Base-by-base conservation (phyloP, 2,113 vertebrate genomes). In the Micromys minutus region DNA sequence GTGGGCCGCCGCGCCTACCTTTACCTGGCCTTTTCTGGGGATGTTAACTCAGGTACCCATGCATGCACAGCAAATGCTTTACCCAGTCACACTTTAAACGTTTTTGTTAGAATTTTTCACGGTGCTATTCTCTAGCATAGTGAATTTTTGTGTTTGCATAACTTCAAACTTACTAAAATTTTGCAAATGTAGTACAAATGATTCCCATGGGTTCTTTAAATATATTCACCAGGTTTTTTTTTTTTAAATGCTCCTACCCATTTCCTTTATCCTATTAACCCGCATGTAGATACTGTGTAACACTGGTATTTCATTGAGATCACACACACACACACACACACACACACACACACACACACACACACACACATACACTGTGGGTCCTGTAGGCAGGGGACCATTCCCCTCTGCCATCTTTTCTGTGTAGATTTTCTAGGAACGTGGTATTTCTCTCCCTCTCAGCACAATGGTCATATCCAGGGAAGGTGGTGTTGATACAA, bases 401-500 rank as follows among this genome's bases (percentile, higher is more conserved):
- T 34, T 50, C 57, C 50, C 63, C 24, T 83, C 76, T 77, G 8
- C n/a, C 15, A 65, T 65, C 61, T 77, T 87, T 87, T 71, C 76
- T 17, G 24, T 24, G 7, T 47, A 6, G 36, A 50, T 92, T 76
- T 72, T 72, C 94, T 65, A 50, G 26, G 36, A 90, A 71, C 4
- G 0, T n/a, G 24, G 9, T 71, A 74, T 72, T 92, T 88, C 91
- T 92, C 67, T 63, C 42, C 76, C 29, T 1, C 57, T 61, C 42
- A 34, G 59, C 21, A 79, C 87, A 87, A 4, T 26, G 84, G 57
- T 85, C 83, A 26, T 57, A 80, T 92, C 87, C 91, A 74, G 65
- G 52, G 65, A 75, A 76, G 8, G 52, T 63, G 50, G 31, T 15
- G n/a, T 93, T 76, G 90, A 81, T 88, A 93, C 29, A 95, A 84